phyloP scores from a whole-genome alignment of 2,797 vertebrate genomes.

The Vultur gryphus region DNA sequence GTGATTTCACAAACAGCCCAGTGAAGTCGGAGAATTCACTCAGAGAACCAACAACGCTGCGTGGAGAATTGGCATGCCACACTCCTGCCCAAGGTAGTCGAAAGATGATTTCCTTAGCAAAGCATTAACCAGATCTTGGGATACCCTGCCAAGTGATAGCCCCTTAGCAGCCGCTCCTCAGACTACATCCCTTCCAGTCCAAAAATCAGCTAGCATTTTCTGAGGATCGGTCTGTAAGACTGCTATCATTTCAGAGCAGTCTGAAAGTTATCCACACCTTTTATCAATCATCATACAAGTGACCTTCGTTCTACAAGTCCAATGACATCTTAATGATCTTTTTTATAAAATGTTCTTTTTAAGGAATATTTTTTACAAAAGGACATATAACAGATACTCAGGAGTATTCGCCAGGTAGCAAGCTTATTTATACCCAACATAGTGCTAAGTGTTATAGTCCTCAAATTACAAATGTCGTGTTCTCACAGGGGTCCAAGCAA shows the following conservation, averaged over 20 bases:
- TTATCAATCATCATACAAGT: neutral
- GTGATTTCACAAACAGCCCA: neutral
- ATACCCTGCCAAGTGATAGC: neutral
- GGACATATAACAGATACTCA: neutral
- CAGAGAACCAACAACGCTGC: neutral
- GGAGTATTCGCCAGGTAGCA: neutral
- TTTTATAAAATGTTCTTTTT: neutral
- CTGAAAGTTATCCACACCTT: neutral
- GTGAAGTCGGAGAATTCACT: neutral
- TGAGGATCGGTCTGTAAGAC: neutral
- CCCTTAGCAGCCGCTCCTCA: neutral
- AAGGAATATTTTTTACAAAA: conserved; percentile 19
- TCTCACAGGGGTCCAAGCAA: neutral
- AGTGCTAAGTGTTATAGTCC: neutral
- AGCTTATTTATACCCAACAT: neutral
- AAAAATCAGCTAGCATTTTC: neutral
- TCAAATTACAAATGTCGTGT: neutral
- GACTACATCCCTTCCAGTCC: neutral
- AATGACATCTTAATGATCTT: neutral
- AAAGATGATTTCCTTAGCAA: neutral
- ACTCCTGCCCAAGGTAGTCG: neutral
- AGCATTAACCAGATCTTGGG: neutral
- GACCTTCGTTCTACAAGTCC: neutral
- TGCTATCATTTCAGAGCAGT: neutral
- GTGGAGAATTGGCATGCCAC: accelerated